Conservation (phyloP, 2,113 vertebrate species). For the Oreotrochilus melanogaster region DNA sequence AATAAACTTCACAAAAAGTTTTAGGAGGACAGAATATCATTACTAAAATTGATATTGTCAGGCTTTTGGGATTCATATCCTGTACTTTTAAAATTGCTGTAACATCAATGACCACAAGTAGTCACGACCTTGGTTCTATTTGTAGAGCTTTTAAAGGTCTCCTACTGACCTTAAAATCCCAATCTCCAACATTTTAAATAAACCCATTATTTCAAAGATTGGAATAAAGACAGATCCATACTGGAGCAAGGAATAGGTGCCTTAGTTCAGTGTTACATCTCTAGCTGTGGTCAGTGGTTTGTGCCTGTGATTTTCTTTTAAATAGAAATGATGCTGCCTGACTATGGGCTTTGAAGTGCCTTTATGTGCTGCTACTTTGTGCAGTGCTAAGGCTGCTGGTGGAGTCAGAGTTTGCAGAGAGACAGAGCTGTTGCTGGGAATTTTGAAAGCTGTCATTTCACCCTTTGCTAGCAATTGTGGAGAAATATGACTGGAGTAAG, state of each 20-base stretch:
- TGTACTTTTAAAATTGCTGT: conserved; percentile 18
- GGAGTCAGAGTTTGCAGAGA: neutral
- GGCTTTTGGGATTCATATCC: conserved; percentile 35
- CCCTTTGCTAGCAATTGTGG: neutral
- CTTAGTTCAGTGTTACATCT: neutral
- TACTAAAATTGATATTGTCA: conserved; percentile 39
- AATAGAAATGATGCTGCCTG: neutral
- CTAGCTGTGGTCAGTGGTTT: neutral
- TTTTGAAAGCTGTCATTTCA: conserved; percentile 26
- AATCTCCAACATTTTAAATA: conserved; percentile 1
- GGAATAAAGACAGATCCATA: neutral
- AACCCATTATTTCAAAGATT: neutral
- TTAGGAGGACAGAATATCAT: neutral
- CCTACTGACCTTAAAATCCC: conserved; percentile 37
- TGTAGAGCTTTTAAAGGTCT: conserved; percentile 57
- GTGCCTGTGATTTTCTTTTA: neutral
- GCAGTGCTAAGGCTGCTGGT: neutral
- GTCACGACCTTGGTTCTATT: conserved; percentile 35
- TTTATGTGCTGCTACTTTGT: neutral
- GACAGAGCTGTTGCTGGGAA: conserved; percentile 61
- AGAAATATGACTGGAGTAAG: neutral
- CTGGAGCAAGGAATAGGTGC: neutral
- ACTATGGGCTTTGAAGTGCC: neutral
- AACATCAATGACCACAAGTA: conserved; percentile 28
- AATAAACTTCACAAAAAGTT: conserved; percentile 34